A percentile compares a stretch with the other conserved stretches of the same genome.
These are phyloP conservation scores for Trissoscelio sp. DNA, from an alignment of 2,888 invertebrate genomes.

Conservation along the genomic window DNA sequence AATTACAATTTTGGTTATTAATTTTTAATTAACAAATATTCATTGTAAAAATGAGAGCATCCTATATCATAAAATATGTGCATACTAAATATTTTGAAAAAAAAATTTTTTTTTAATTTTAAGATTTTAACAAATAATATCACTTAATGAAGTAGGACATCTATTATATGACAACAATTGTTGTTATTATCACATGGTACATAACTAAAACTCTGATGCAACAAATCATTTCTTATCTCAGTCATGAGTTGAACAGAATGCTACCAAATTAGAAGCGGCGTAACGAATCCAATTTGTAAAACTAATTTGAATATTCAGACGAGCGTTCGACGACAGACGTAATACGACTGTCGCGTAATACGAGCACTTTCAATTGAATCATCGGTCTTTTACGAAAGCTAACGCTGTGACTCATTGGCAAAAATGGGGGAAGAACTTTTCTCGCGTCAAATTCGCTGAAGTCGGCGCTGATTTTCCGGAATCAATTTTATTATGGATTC, in stretches of 20 bases:
- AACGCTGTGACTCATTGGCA: conserved; percentile 12
- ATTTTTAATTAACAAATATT: too few relatives aligned
- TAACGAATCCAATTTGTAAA: not conserved
- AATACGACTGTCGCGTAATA: not conserved
- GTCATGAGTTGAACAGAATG: not conserved
- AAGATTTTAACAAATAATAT: too few relatives aligned
- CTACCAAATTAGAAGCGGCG: not conserved
- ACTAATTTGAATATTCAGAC: not conserved
- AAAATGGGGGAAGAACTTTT: conserved; percentile 10
- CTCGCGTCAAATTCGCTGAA: conserved; percentile 15
- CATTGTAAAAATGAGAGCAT: too few relatives aligned
- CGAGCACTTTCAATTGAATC: conserved; percentile 24
- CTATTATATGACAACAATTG: too few relatives aligned
- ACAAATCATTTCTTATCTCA: not conserved
- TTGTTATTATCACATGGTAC: too few relatives aligned
- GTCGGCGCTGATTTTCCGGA: too few relatives aligned
- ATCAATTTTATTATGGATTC: too few relatives aligned
- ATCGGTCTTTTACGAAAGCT: conserved; percentile 1
- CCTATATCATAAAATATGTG: too few relatives aligned
- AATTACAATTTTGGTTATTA: too few relatives aligned
- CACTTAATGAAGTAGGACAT: too few relatives aligned
- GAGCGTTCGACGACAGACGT: not conserved
- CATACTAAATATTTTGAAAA: too few relatives aligned
- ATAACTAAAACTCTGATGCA: not conserved
- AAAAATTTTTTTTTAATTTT: too few relatives aligned